phyloP scores from a whole-genome alignment of 2,888 invertebrate species.

The Neria commutata region DNA sequence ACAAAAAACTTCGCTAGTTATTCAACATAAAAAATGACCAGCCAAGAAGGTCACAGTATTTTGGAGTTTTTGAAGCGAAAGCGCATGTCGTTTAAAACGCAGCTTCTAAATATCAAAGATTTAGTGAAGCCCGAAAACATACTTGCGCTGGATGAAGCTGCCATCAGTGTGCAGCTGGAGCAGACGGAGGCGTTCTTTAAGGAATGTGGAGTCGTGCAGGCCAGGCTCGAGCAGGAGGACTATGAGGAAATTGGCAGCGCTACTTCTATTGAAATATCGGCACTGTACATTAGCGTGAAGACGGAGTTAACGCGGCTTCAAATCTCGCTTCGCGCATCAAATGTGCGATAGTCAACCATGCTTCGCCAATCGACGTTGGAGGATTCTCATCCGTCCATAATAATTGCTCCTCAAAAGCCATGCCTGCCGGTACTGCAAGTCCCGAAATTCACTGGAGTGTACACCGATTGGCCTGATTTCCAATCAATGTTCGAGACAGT shows the following conservation, averaged over 20 bases:
- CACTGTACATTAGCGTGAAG: background rate
- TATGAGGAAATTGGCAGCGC: constrained; percentile 6
- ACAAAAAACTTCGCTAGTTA: no score
- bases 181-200: background rate
- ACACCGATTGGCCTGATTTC: constrained; percentile 25
- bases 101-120: no score
- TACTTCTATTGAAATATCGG: background rate
- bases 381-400: background rate
- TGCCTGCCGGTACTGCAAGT: constrained; percentile 20
- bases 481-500: constrained; percentile 26
- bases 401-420: constrained; percentile 1
- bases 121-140: no score
- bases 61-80: background rate
- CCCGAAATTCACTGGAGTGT: constrained; percentile 19
- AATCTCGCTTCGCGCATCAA: background rate
- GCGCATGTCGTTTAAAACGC: background rate
- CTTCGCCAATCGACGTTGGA: constrained; percentile 10
- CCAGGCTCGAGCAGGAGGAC: constrained; percentile 7
- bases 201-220: constrained; percentile 3
- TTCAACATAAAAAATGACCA: no score
- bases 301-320: constrained; percentile 6
- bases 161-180: no score
- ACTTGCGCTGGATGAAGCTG: background rate
- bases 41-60: no score
- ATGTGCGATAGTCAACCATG: background rate